Conservation (phyloP, 1,140 invertebrate species). For the Lutraria rhynchaena region DNA sequence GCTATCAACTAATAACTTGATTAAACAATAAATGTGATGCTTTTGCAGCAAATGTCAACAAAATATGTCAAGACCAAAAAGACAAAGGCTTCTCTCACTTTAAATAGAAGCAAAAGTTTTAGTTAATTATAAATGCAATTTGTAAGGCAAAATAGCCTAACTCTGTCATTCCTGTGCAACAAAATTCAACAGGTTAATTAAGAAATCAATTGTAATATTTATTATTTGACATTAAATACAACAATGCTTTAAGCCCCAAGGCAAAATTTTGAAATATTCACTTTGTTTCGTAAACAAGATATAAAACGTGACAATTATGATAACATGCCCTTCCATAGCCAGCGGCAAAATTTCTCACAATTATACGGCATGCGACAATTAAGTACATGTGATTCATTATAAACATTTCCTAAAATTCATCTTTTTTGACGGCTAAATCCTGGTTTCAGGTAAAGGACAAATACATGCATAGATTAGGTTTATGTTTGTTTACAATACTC, state of each 20-base stretch:
- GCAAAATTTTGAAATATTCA: slow-evolving; percentile 22
- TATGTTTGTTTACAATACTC: slow-evolving; percentile 5
- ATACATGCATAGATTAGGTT: neutral
- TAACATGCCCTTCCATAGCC: slow-evolving; percentile 54
- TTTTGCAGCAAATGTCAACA: neutral
- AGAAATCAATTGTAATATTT: slow-evolving; percentile 39
- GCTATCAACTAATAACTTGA: neutral
- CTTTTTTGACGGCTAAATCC: slow-evolving; percentile 36
- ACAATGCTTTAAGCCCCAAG: slow-evolving; percentile 14
- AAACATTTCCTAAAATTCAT: slow-evolving; percentile 42
- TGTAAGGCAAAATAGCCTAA: slow-evolving; percentile 5
- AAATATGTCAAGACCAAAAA: neutral
- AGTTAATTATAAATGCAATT: slow-evolving; percentile 17
- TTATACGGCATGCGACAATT: slow-evolving; percentile 30
- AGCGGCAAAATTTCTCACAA: slow-evolving; percentile 24
- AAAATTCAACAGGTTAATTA: slow-evolving; percentile 33
- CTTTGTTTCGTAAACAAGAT: slow-evolving; percentile 41
- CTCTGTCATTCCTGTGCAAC: slow-evolving; percentile 37
- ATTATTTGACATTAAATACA: slow-evolving; percentile 43
- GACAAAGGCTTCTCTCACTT: too few species aligned
- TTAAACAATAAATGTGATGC: neutral
- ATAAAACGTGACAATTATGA: slow-evolving; percentile 42
- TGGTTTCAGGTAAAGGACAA: neutral
- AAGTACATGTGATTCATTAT: slow-evolving; percentile 28
- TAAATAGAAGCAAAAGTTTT: neutral